phyloP scores from a whole-genome alignment of 23 tunicate genomes.

The Phallusia fumigata region DNA sequence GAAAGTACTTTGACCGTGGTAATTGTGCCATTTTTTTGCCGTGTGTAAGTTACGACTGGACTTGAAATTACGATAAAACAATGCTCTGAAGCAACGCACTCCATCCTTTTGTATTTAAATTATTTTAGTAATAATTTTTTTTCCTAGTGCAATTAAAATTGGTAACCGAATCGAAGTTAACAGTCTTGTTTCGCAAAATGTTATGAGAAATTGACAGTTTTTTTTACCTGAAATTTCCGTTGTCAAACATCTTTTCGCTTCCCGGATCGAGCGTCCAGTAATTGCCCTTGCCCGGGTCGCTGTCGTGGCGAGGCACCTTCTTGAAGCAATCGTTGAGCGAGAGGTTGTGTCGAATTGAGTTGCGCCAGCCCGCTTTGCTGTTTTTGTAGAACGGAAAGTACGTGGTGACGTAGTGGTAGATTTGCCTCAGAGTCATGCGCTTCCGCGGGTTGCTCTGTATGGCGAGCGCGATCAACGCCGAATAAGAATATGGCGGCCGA shows the following conservation, averaged over 20 bases:
- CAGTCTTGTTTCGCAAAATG: no score
- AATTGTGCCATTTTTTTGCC: no score
- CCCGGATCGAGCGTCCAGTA: slow-evolving; percentile 95
- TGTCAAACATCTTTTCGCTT: slow-evolving; percentile 94
- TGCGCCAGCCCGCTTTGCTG: slow-evolving; percentile 95
- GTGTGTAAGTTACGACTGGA: no score
- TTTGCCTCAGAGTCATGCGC: slow-evolving; percentile 91
- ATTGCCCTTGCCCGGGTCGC: slow-evolving; percentile 96
- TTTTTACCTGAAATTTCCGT: slow-evolving; percentile 86
- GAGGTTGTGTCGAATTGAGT: slow-evolving; percentile 90
- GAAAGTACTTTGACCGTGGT: no score
- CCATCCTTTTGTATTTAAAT: no score
- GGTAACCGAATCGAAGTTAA: background rate
- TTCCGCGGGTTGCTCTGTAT: slow-evolving; percentile 79
- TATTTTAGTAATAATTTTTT: no score
- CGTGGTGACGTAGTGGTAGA: slow-evolving; percentile 82
- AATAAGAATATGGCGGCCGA: slow-evolving; percentile 96
- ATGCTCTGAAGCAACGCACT: no score
- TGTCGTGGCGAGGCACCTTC: slow-evolving; percentile 87
- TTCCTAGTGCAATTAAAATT: background rate
- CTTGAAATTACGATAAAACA: no score
- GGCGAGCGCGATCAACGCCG: slow-evolving; percentile 90
- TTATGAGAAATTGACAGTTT: background rate
- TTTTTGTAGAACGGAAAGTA: slow-evolving; percentile 90
- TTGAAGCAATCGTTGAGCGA: slow-evolving; percentile 93